Base-by-base conservation (phyloP, 2,888 invertebrate species). In the Dolomedes plantarius region DNA sequence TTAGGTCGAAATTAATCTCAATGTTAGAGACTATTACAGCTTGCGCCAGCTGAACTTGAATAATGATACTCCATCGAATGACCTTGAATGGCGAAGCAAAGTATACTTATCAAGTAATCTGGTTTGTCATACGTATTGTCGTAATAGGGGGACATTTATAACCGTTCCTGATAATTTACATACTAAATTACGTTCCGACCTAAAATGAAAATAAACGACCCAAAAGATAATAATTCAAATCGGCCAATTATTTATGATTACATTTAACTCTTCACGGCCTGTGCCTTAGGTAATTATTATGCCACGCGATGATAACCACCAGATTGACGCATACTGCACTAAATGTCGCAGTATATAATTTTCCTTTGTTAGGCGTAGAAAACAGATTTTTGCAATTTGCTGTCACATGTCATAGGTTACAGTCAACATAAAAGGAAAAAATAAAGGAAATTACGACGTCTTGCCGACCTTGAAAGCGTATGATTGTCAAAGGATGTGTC, bases 391-490 rank as follows among this genome's bases (percentile, higher is more conserved):
- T 56, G 1, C 7, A 56, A 23, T 23, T 56, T 23, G 3, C 56
- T 56, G 56, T 56, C 56, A 23, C 56, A 56, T 56, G 56, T 56
- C 56, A 56, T 56, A 56, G 56, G 56, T 56, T 56, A 56, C 19
- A 23, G 2, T 46, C 16, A 13, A 16, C 11, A 36, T 7, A 36
- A 46, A 16, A 46, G 2, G 16, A 46, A 46, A n/a, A n/a, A n/a
- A n/a, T 7, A n/a, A 46, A 16, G n/a, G 16, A 46, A 6, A 46
- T 46, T 16, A 46, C 16, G 6, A 13, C 46, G 46, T 3, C 23
- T 19, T 1, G 3, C 13, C 23, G 23, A 23, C 56, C 56, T 56
- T 56, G 56, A 56, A n/a, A 56, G 23, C 23, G 3, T 2, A 19
- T 5, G 19, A 16, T 56, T 23, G 5, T 5, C 3, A 23, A 56